Conservation (phyloP, 2,797 vertebrate species). For the Rhabdophis nuchalis region DNA sequence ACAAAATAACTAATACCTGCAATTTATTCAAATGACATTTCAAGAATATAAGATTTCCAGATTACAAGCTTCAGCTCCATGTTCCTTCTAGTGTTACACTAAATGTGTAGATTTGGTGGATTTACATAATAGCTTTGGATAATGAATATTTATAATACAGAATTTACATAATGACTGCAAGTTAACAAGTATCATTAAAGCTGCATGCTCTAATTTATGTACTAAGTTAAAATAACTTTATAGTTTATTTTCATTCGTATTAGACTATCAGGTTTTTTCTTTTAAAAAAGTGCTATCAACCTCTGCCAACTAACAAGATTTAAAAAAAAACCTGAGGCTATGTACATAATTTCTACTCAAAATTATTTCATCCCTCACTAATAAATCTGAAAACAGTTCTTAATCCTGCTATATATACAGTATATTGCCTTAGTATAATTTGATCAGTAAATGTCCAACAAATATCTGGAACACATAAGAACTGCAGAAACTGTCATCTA, state of each 20-base stretch:
- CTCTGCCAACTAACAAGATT: conserved; percentile 28
- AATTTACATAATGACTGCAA: conserved; percentile 64
- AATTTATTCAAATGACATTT: conserved; percentile 67
- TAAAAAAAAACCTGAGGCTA: conserved; percentile 35
- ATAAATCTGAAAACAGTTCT: conserved; percentile 55
- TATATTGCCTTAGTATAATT: conserved; percentile 49
- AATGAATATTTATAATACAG: conserved; percentile 68
- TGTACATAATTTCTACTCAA: conserved; percentile 52
- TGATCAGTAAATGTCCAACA: neutral
- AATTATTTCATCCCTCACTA: conserved; percentile 50
- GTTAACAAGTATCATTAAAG: conserved; percentile 64
- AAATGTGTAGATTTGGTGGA: conserved; percentile 51
- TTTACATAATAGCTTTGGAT: conserved; percentile 64
- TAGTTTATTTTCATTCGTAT: conserved; percentile 54
- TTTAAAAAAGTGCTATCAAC: conserved; percentile 11
- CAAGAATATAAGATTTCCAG: conserved; percentile 58
- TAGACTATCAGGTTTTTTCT: conserved; percentile 51
- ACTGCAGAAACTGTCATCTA: neutral
- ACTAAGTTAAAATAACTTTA: conserved; percentile 59
- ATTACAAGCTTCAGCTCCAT: conserved; percentile 40
- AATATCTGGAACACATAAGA: neutral
- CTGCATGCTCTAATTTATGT: conserved; percentile 61
- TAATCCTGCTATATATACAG: conserved; percentile 49
- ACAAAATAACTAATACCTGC: conserved; percentile 64
- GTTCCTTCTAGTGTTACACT: conserved; percentile 16